A percentile compares a stretch with the other conserved stretches of the same genome.
phyloP scores from a whole-genome alignment of 2,113 vertebrate genomes.

The Entomyzon cyanotis region DNA sequence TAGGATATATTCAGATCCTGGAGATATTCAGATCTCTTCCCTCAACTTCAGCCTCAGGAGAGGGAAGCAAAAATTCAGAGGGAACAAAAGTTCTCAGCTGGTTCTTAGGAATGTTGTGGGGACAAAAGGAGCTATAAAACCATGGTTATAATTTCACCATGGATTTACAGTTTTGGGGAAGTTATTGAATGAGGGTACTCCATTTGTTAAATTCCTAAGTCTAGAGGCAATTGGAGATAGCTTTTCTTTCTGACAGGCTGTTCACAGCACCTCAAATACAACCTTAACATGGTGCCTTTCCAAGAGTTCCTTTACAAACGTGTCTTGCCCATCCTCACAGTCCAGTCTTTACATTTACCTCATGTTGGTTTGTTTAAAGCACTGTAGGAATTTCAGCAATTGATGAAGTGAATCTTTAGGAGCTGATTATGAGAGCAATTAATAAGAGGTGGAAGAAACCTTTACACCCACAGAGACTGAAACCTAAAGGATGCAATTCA shows the following conservation, averaged over 20 bases:
- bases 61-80: not conserved
- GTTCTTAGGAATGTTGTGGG: not conserved
- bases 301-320: not conserved
- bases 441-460: not conserved
- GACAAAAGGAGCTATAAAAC: not conserved
- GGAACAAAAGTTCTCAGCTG: not conserved
- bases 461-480: not conserved
- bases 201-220: not conserved
- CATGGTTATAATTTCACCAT: not conserved
- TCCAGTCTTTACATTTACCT: not conserved
- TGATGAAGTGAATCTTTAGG: not conserved
- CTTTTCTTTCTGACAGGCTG: not conserved
- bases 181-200: not conserved
- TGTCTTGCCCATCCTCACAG: not conserved
- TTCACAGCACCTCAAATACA: not conserved
- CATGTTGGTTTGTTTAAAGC: not conserved
- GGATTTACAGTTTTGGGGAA: not conserved
- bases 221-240: not conserved
- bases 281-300: not conserved
- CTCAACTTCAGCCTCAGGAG: not conserved
- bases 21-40: not conserved
- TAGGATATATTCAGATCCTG: not conserved
- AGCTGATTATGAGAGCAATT: not conserved
- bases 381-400: slow-evolving; percentile 6
- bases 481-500: slow-evolving; percentile 36